phyloP scores from a whole-genome alignment of 2,888 invertebrate species.

The Vannuccia rotundouncinata region DNA sequence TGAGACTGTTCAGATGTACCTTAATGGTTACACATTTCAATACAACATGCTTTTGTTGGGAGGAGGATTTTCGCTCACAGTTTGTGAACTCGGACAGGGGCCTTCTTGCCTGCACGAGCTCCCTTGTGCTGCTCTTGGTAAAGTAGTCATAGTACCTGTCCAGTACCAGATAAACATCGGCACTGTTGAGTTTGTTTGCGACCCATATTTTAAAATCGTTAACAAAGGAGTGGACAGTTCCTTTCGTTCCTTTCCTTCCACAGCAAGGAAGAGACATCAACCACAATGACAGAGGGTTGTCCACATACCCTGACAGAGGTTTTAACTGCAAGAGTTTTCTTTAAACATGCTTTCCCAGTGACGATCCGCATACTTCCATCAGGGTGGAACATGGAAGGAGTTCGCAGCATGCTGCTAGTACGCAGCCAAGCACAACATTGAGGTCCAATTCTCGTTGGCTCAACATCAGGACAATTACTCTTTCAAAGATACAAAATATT shows the following conservation, averaged over 20 bases:
- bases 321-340: slow-evolving; percentile 27
- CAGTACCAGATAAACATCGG: background rate
- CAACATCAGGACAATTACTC: slow-evolving; percentile 36
- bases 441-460: slow-evolving; percentile 33
- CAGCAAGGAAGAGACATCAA: slow-evolving; percentile 34
- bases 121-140: slow-evolving; percentile 6
- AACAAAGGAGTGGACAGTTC: slow-evolving; percentile 22
- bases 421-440: slow-evolving; percentile 36
- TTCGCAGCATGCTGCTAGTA: slow-evolving; percentile 39
- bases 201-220: slow-evolving; percentile 2
- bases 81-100: slow-evolving; percentile 10
- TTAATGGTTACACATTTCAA: slow-evolving; percentile 3
- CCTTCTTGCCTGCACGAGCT: slow-evolving; percentile 4
- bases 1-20: background rate
- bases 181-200: slow-evolving; percentile 13
- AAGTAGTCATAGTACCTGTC: slow-evolving; percentile 5
- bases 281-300: slow-evolving; percentile 13
- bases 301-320: slow-evolving; percentile 33
- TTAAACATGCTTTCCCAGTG: slow-evolving; percentile 27
- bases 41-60: slow-evolving; percentile 11
- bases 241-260: slow-evolving; percentile 34
- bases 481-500: too few species aligned
- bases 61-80: background rate
- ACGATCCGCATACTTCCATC: slow-evolving; percentile 32
- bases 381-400: slow-evolving; percentile 39